phyloP scores from a whole-genome alignment of 2,888 invertebrate species.

The Beris morrisii region DNA sequence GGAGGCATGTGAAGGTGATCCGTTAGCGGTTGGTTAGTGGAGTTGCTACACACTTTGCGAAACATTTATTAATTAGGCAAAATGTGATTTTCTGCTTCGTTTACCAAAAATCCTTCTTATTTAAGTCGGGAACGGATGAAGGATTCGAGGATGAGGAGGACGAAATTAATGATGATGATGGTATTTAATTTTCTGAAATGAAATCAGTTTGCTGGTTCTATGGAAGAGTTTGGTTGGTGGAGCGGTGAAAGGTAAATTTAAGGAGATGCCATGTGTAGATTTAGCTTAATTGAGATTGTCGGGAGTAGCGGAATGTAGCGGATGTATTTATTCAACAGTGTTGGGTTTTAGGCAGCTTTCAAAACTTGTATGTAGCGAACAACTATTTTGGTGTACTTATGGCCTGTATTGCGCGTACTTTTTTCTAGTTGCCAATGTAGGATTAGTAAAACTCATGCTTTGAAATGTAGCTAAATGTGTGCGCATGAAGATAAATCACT shows the following conservation, averaged over 20 bases:
- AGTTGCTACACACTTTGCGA: slow-evolving; percentile 27
- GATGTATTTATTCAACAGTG: too few relatives aligned
- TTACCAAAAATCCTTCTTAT: slow-evolving; percentile 18
- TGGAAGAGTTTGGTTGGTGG: slow-evolving; percentile 9
- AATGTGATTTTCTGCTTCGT: slow-evolving; percentile 37
- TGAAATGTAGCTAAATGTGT: too few relatives aligned
- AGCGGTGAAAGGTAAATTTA: slow-evolving; percentile 15
- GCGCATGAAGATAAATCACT: too few relatives aligned
- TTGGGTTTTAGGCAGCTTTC: too few relatives aligned
- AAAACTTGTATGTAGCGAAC: too few relatives aligned
- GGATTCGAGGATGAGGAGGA: slow-evolving; percentile 6
- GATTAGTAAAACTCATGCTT: too few relatives aligned
- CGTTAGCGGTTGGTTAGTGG: neutral
- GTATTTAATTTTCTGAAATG: slow-evolving; percentile 34
- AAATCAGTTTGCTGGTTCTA: slow-evolving; percentile 24
- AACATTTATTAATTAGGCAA: slow-evolving; percentile 40
- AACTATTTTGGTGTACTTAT: too few relatives aligned
- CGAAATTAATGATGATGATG: slow-evolving; percentile 30
- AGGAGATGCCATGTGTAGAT: slow-evolving; percentile 21
- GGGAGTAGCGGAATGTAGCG: slow-evolving; percentile 20
- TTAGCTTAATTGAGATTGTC: slow-evolving; percentile 22
- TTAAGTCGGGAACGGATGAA: neutral
- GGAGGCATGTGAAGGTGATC: neutral
- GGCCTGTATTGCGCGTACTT: too few relatives aligned
- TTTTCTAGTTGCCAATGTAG: too few relatives aligned